These are phyloP conservation scores for Aporrectodea caliginosa DNA, from an alignment of 1,140 invertebrate species.

Conservation along the genomic window DNA sequence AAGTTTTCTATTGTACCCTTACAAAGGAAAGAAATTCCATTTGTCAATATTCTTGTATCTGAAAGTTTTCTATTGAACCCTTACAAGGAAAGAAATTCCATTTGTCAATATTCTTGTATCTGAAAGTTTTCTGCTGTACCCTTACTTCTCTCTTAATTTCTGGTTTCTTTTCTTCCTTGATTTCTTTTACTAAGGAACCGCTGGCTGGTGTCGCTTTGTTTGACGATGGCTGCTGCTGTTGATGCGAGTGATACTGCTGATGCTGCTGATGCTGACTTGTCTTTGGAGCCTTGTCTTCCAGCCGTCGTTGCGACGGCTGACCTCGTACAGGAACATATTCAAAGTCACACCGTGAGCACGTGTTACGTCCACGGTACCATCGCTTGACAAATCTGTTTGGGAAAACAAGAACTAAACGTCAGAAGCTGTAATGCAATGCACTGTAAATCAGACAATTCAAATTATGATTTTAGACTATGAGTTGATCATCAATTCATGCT, in stretches of 20 bases:
- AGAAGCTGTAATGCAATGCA: too few species aligned
- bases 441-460: too few species aligned
- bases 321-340: slow-evolving; percentile 94
- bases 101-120: too few species aligned
- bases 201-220: not conserved
- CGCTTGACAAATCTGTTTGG: slow-evolving; percentile 85
- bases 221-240: not conserved
- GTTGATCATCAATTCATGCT: too few species aligned
- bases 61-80: too few species aligned
- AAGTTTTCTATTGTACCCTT: too few species aligned
- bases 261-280: not conserved
- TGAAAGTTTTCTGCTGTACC: too few species aligned
- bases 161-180: not conserved
- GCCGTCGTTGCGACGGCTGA: slow-evolving; percentile 82
- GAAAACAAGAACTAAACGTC: too few species aligned
- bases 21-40: too few species aligned
- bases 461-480: too few species aligned
- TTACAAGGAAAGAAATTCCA: too few species aligned
- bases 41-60: too few species aligned
- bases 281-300: slow-evolving; percentile 77
- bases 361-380: slow-evolving; percentile 92
- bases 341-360: slow-evolving; percentile 89
- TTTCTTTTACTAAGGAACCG: not conserved
- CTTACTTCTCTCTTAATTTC: not conserved
- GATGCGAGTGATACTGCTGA: not conserved